Evolutionary conservation across 2,888 invertebrate genomes (phyloP).

Genomic region (Adineta ricciae): DNA sequence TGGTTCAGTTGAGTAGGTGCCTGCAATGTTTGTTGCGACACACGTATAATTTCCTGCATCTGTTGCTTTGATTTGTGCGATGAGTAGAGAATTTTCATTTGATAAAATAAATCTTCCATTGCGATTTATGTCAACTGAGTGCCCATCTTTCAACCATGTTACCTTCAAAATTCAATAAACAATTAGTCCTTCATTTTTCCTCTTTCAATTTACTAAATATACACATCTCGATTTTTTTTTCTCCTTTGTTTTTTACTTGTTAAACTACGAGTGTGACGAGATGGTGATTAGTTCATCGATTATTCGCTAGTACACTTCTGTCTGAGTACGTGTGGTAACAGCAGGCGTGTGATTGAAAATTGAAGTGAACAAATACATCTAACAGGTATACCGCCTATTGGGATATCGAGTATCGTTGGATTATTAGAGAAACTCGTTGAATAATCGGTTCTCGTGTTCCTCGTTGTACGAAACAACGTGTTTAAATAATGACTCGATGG

Average conservation of each 20-base stretch:
- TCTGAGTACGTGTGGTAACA: constrained; percentile 8
- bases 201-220: not conserved
- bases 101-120: constrained; percentile 27
- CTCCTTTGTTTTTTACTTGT: not conserved
- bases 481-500: not conserved
- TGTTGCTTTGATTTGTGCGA: constrained; percentile 16
- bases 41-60: constrained; percentile 33
- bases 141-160: constrained; percentile 30
- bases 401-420: not conserved
- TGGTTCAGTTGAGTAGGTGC: constrained; percentile 16
- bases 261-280: no score
- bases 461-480: not conserved
- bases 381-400: not conserved
- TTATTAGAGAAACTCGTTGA: not conserved
- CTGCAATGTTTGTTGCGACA: constrained; percentile 31
- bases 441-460: not conserved
- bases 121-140: constrained; percentile 23
- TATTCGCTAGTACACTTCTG: not conserved
- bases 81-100: constrained; percentile 27
- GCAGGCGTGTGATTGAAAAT: not conserved
- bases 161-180: not conserved
- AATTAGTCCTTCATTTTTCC: not conserved
- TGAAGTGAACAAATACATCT: not conserved
- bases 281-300: not conserved
- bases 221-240: not conserved